phyloP scores from a whole-genome alignment of 2,888 invertebrate genomes.

The Augochlorella aurata region DNA sequence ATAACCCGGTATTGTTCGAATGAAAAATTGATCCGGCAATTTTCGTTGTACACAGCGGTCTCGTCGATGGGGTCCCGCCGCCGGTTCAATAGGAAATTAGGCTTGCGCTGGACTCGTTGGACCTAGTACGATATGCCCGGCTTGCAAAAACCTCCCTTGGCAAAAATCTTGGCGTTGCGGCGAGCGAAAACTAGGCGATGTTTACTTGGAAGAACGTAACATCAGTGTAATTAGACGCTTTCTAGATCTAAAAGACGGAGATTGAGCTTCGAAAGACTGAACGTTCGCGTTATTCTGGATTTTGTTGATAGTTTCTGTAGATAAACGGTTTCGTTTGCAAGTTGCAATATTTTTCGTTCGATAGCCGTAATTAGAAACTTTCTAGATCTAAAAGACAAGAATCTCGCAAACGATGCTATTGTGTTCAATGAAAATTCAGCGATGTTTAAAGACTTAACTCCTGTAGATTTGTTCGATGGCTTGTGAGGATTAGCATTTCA shows the following conservation, averaged over 20 bases:
- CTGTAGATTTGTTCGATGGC: too few species aligned
- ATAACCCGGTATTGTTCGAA: conserved; percentile 21
- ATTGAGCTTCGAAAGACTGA: too few species aligned
- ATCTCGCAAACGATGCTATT: too few species aligned
- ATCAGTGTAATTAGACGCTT: too few species aligned
- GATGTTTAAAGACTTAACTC: too few species aligned
- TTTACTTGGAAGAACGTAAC: not conserved
- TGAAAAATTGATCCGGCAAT: conserved; percentile 13
- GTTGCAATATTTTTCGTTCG: not conserved
- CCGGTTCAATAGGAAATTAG: not conserved
- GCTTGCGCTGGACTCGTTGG: not conserved
- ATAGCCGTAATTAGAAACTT: too few species aligned
- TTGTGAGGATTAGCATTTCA: too few species aligned
- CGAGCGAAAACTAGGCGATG: not conserved
- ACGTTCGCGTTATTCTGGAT: too few species aligned
- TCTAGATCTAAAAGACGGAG: not conserved
- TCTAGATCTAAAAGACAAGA: not conserved
- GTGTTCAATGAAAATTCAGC: too few species aligned
- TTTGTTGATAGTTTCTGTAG: too few species aligned
- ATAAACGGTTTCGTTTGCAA: not conserved
- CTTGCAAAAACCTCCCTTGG: not conserved
- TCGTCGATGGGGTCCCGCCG: not conserved
- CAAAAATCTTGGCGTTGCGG: not conserved
- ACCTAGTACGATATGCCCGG: not conserved
- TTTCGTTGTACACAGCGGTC: not conserved